These are phyloP conservation scores for Andricus grossulariae DNA, from an alignment of 1,140 invertebrate species.

Conservation along the genomic window DNA sequence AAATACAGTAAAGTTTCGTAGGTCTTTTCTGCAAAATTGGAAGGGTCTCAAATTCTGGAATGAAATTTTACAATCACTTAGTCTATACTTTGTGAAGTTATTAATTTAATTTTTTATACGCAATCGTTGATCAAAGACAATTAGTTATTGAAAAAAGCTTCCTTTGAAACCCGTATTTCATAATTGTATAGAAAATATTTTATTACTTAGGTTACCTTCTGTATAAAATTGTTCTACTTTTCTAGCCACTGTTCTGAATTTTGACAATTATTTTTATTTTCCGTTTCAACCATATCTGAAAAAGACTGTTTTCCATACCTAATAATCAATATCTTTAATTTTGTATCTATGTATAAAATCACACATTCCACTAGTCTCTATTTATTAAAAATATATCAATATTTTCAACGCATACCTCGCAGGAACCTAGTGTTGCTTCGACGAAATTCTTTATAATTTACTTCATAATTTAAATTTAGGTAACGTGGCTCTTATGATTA, in stretches of 20 bases:
- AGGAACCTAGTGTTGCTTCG: not conserved
- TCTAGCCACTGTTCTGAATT: not conserved
- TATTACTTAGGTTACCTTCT: not conserved
- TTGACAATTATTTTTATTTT: slow-evolving; percentile 14
- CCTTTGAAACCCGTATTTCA: not conserved
- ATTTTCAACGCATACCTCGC: slow-evolving; percentile 13
- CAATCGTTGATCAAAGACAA: not conserved
- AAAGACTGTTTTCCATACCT: slow-evolving; percentile 58
- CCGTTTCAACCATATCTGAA: slow-evolving; percentile 41
- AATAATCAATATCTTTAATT: slow-evolving; percentile 42
- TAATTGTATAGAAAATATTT: slow-evolving; percentile 8
- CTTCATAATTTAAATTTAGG: not conserved
- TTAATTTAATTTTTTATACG: too few relatives aligned
- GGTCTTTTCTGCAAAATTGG: not conserved
- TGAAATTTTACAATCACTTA: too few relatives aligned
- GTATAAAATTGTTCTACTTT: slow-evolving; percentile 24
- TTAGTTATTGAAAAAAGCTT: not conserved
- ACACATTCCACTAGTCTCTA: slow-evolving; percentile 60
- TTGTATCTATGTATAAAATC: slow-evolving; percentile 59
- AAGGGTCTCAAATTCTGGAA: not conserved
- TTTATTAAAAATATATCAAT: slow-evolving; percentile 42
- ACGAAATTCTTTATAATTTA: not conserved
- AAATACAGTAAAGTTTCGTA: not conserved
- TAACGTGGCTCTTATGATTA: not conserved
- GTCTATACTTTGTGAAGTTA: too few relatives aligned